Conservation (phyloP, 2,797 vertebrate genomes). For the Sparidentex hasta region DNA sequence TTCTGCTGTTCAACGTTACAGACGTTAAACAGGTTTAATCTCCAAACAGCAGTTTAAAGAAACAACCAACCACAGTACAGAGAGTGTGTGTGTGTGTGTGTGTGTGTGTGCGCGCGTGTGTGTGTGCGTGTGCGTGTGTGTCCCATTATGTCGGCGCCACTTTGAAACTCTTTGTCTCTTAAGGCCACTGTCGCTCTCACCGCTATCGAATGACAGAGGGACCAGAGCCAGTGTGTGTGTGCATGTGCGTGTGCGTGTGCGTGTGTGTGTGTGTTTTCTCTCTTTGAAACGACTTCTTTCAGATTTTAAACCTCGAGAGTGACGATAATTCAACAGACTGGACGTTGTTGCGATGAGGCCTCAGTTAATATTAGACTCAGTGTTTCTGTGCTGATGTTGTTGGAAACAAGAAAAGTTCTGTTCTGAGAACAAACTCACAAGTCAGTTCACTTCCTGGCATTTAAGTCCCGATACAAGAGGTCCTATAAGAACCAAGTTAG, state of each 20-base stretch:
- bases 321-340: too few species aligned
- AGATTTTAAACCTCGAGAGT: too few species aligned
- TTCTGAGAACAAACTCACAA: not conserved
- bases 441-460: not conserved
- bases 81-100: too few species aligned
- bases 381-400: too few species aligned
- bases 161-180: slow-evolving; percentile 91
- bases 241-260: slow-evolving; percentile 21
- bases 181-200: slow-evolving; percentile 90
- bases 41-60: too few species aligned
- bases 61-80: not conserved
- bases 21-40: too few species aligned
- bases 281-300: too few species aligned
- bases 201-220: slow-evolving; percentile 91
- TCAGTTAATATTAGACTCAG: too few species aligned
- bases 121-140: slow-evolving; percentile 11
- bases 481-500: too few species aligned
- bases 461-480: too few species aligned
- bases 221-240: slow-evolving; percentile 2
- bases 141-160: slow-evolving; percentile 86
- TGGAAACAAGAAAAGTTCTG: not conserved
- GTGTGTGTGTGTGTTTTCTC: not conserved
- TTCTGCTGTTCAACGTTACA: too few species aligned
- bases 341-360: too few species aligned
- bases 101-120: slow-evolving; percentile 21